These are phyloP conservation scores for Hirudinaria manillensis DNA, from an alignment of 2,888 invertebrate genomes.

Conservation along the genomic window DNA sequence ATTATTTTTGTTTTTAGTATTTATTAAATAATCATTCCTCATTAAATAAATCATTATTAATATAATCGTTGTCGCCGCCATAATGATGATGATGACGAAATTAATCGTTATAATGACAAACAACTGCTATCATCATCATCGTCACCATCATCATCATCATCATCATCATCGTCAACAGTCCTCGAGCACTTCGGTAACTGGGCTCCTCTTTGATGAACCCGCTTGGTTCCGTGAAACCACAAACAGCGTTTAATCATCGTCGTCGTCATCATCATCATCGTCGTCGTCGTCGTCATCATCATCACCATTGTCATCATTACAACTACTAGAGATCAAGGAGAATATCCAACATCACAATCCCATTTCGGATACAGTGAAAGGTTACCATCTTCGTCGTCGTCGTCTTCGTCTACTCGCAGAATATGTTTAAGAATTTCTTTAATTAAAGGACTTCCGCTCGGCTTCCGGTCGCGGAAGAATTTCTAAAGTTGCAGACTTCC, in stretches of 20 bases:
- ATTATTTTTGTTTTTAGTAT: too few relatives aligned
- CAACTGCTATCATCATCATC: neutral
- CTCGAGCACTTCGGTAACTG: slow-evolving; percentile 20
- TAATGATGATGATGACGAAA: slow-evolving; percentile 30
- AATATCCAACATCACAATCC: neutral
- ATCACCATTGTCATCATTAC: neutral
- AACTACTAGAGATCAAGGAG: neutral
- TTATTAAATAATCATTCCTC: too few relatives aligned
- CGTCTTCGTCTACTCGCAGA: neutral
- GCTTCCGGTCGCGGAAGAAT: too few relatives aligned
- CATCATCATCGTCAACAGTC: slow-evolving; percentile 13
- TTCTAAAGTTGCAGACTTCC: too few relatives aligned
- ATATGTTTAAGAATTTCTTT: too few relatives aligned
- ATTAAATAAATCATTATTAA: too few relatives aligned
- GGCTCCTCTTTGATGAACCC: too few relatives aligned
- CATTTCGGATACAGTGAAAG: too few relatives aligned
- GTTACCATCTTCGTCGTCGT: neutral
- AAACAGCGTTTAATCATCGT: too few relatives aligned
- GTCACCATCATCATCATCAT: slow-evolving; percentile 13
- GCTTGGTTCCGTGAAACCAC: too few relatives aligned
- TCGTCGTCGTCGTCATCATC: slow-evolving; percentile 14
- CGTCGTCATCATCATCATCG: neutral
- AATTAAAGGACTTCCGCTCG: too few relatives aligned
- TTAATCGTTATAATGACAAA: neutral
- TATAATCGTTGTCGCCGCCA: slow-evolving; percentile 29